Conservation (phyloP, 2,888 invertebrate species). For the Bhutanitis thaidina region DNA sequence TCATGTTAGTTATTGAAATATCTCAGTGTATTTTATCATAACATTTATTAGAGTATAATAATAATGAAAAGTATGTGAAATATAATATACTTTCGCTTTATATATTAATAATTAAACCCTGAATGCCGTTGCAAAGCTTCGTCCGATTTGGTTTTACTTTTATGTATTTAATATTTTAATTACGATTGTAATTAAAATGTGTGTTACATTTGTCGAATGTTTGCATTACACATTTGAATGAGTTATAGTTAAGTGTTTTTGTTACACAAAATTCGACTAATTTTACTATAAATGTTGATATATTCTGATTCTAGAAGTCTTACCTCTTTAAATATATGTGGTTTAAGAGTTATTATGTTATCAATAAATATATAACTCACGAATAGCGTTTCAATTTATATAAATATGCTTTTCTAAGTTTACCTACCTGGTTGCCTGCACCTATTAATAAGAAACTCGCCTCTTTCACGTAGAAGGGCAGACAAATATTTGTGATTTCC, state of each 20-base stretch:
- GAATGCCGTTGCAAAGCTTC: slow-evolving; percentile 1
- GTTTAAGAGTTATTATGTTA: slow-evolving; percentile 34
- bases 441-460: no score
- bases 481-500: no score
- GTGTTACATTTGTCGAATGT: not conserved
- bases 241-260: slow-evolving; percentile 26
- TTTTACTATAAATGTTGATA: slow-evolving; percentile 25
- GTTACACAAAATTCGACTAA: slow-evolving; percentile 26
- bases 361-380: slow-evolving; percentile 33
- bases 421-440: no score
- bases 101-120: not conserved
- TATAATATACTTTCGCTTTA: not conserved
- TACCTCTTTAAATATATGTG: slow-evolving; percentile 33
- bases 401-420: no score
- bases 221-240: not conserved
- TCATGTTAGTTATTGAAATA: not conserved
- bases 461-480: no score
- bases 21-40: not conserved
- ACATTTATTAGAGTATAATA: not conserved
- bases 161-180: not conserved
- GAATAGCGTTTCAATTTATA: slow-evolving; percentile 31
- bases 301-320: slow-evolving; percentile 29
- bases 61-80: not conserved
- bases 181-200: not conserved
- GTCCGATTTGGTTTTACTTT: not conserved